These are phyloP conservation scores for Dromaius novaehollandiae DNA, from an alignment of 2,113 vertebrate species.

Conservation along the genomic window DNA sequence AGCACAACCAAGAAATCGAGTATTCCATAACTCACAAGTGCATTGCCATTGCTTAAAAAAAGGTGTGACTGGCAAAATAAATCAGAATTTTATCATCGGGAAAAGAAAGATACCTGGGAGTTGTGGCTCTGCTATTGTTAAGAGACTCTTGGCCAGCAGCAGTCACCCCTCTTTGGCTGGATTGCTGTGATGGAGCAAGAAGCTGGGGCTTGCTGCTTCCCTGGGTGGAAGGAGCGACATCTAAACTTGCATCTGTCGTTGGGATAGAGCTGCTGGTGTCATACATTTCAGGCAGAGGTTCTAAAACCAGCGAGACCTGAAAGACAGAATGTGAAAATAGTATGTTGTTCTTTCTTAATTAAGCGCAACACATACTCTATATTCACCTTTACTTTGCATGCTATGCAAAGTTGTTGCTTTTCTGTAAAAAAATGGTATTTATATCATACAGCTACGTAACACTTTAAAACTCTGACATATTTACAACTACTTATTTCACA, in stretches of 20 bases:
- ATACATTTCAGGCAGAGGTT: conserved; percentile 84
- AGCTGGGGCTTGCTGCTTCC: conserved; percentile 29
- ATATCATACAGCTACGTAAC: background rate
- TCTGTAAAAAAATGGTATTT: background rate
- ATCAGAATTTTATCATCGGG: background rate
- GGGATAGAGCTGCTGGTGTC: conserved; percentile 78
- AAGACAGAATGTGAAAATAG: background rate
- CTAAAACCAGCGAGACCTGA: conserved; percentile 87
- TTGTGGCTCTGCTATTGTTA: conserved; percentile 66
- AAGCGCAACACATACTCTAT: background rate
- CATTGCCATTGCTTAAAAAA: background rate
- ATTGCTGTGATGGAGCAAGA: conserved; percentile 38
- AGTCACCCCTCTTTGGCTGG: background rate
- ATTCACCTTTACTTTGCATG: background rate
- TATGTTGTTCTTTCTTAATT: accelerated
- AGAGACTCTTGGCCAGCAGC: conserved; percentile 59
- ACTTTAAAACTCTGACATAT: background rate
- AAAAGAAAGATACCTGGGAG: conserved; percentile 78
- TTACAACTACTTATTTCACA: background rate
- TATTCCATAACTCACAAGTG: background rate
- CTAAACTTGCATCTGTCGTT: conserved; percentile 62
- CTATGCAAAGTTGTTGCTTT: background rate
- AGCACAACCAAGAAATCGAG: accelerated
- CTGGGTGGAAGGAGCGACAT: conserved; percentile 21
- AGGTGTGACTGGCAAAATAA: background rate